Conservation (phyloP, 2,888 invertebrate species). For the Plusia festucae region DNA sequence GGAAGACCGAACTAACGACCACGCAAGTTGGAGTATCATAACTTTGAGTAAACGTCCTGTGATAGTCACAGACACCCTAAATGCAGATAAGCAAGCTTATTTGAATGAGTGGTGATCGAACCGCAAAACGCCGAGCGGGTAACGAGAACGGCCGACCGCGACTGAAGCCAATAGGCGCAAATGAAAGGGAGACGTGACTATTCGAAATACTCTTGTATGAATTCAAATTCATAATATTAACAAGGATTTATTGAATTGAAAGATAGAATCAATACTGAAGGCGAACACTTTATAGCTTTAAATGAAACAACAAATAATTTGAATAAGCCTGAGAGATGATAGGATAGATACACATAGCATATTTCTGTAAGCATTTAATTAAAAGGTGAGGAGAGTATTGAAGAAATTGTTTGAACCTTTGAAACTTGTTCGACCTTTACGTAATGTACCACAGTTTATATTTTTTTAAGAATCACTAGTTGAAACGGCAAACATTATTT, state of each 20-base stretch:
- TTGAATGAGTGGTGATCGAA: conserved; percentile 69
- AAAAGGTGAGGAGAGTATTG: background rate
- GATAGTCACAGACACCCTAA: conserved; percentile 43
- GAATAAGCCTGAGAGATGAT: background rate
- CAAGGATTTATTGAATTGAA: background rate
- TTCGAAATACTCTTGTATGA: conserved; percentile 31
- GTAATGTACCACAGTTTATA: background rate
- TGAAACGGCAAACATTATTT: too few relatives aligned
- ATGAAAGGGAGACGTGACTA: conserved; percentile 71
- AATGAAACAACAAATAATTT: background rate
- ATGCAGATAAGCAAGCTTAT: conserved; percentile 69
- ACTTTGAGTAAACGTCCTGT: conserved; percentile 31
- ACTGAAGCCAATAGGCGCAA: conserved; percentile 63
- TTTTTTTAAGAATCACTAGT: background rate
- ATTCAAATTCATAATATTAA: conserved; percentile 13
- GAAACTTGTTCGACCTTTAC: background rate
- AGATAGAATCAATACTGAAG: background rate
- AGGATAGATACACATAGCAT: background rate
- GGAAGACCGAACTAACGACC: conserved; percentile 34
- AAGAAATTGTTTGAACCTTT: background rate
- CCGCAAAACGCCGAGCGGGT: conserved; percentile 70
- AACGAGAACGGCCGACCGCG: conserved; percentile 56
- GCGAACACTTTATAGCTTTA: background rate
- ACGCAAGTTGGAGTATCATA: conserved; percentile 42
- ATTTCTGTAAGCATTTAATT: background rate